Conservation (phyloP, 2,888 invertebrate species). For the Incurvaria masculella region DNA sequence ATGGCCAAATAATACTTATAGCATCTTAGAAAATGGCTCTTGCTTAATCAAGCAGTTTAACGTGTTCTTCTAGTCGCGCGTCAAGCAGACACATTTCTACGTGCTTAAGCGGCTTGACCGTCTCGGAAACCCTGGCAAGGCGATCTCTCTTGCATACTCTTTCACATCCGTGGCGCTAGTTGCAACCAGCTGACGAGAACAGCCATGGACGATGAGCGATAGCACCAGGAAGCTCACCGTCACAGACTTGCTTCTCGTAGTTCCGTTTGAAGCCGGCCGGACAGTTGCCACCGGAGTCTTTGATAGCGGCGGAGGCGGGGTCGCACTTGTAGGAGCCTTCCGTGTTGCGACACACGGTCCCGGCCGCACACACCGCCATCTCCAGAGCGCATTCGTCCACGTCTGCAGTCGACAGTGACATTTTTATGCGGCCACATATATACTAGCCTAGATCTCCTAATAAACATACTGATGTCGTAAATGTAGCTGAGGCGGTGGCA, state of each 20-base stretch:
- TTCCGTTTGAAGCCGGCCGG: constrained; percentile 58
- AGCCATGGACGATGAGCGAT: not conserved
- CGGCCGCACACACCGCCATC: constrained; percentile 53
- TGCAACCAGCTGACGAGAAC: not conserved
- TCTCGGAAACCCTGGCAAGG: not conserved
- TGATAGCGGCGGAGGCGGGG: constrained; percentile 32
- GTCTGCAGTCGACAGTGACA: too few relatives aligned
- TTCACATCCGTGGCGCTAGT: not conserved
- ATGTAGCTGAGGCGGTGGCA: too few relatives aligned
- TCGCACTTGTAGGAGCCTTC: constrained; percentile 65
- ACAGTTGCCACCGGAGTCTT: constrained; percentile 40
- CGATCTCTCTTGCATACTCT: not conserved
- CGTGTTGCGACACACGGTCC: constrained; percentile 64
- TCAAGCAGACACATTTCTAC: not conserved
- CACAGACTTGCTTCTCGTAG: constrained; percentile 53
- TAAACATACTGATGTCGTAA: too few relatives aligned
- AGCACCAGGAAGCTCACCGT: constrained; percentile 28
- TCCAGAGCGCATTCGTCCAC: constrained; percentile 73
- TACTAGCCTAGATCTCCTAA: too few relatives aligned
- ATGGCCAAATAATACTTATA: not conserved
- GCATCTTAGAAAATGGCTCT: not conserved
- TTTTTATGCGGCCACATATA: too few relatives aligned
- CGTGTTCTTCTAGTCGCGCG: not conserved
- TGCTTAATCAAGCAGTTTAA: too few relatives aligned
- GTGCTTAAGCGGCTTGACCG: not conserved